Conservation (phyloP, 2,888 invertebrate species). For the Coenonympha glycerion region DNA sequence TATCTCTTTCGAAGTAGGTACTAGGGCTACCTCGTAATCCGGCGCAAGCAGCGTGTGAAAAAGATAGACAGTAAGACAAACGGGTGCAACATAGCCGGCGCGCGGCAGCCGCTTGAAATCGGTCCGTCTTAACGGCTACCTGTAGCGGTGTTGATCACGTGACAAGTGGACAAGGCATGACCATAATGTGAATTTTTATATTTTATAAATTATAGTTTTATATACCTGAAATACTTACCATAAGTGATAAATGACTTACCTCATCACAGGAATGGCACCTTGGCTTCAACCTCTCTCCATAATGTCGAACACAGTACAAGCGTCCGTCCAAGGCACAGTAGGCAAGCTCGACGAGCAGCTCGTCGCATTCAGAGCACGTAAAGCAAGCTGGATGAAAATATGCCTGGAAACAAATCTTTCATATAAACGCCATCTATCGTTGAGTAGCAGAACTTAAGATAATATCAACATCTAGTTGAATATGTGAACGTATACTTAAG, state of each 20-base stretch:
- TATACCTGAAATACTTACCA: no score
- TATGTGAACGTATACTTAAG: background rate
- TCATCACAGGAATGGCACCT: constrained; percentile 98
- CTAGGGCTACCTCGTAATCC: no score
- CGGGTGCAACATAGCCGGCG: no score
- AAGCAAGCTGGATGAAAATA: constrained; percentile 97
- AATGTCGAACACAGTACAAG: constrained; percentile 95
- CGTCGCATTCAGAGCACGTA: constrained; percentile 89
- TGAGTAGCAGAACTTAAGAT: constrained; percentile 26
- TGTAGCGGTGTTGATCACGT: no score
- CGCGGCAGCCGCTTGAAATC: no score
- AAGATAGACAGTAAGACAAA: no score
- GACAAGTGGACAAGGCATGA: no score
- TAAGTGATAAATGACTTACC: constrained; percentile 79
- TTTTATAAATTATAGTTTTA: no score
- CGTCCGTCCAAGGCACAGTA: constrained; percentile 94
- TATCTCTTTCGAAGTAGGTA: no score
- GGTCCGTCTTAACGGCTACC: no score
- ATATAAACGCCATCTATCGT: constrained; percentile 36
- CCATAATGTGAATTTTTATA: no score
- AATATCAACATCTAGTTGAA: background rate
- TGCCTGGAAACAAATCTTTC: constrained; percentile 46
- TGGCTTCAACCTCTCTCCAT: constrained; percentile 96
- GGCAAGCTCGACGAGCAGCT: constrained; percentile 95
- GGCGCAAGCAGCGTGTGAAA: no score